Percentiles rank a stretch among this genome's conserved stretches.
phyloP scores from a whole-genome alignment of 1,140 invertebrate genomes.

The Ectropis grisescens region DNA sequence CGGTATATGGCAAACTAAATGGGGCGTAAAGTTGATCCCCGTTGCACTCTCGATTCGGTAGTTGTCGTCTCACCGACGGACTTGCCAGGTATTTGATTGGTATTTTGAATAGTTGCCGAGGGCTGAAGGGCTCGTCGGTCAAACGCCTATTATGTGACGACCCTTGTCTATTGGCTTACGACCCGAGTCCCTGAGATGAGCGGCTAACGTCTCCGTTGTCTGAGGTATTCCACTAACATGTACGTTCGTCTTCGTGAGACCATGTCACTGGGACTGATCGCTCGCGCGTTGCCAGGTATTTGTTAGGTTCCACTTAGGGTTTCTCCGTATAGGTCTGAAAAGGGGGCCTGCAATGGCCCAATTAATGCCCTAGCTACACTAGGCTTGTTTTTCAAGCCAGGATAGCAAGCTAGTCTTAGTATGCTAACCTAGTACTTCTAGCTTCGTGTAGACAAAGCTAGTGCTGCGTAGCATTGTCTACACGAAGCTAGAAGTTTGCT shows the following conservation, averaged over 20 bases:
- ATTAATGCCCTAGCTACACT: not conserved
- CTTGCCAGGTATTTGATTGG: slow-evolving; percentile 66
- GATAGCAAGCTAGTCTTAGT: no score
- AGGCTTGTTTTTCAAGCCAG: no score
- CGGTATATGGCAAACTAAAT: slow-evolving; percentile 59
- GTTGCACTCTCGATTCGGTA: slow-evolving; percentile 54
- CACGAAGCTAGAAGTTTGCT: no score
- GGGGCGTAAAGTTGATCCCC: slow-evolving; percentile 41
- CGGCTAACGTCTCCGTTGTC: slow-evolving; percentile 34
- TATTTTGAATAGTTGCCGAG: slow-evolving; percentile 62
- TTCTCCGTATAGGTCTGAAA: slow-evolving; percentile 3
- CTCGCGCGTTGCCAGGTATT: slow-evolving; percentile 46
- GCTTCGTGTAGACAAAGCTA: no score
- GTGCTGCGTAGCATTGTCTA: no score
- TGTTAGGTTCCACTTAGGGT: slow-evolving; percentile 33
- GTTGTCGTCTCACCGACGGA: slow-evolving; percentile 66
- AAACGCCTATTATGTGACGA: slow-evolving; percentile 14
- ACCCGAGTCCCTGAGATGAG: slow-evolving; percentile 11
- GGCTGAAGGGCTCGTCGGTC: slow-evolving; percentile 28
- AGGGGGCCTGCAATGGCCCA: not conserved
- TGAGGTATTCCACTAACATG: slow-evolving; percentile 47
- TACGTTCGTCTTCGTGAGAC: slow-evolving; percentile 35
- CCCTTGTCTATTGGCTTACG: not conserved
- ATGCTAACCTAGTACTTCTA: no score
- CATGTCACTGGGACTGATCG: slow-evolving; percentile 26